Evolutionary conservation across 1,140 invertebrate genomes (phyloP).

Genomic region (Procambarus virginalis): DNA sequence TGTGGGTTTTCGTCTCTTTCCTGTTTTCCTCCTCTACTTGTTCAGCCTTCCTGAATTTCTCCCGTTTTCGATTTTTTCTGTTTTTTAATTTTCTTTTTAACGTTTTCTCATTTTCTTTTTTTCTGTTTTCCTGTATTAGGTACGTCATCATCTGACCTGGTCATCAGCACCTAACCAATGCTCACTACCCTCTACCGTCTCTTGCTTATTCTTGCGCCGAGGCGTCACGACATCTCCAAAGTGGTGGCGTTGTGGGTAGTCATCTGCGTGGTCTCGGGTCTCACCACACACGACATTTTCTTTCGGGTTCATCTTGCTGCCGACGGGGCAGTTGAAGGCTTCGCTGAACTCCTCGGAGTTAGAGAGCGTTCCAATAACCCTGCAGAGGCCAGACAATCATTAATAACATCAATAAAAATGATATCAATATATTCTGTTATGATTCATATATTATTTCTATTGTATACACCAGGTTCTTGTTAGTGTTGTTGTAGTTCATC

Average conservation of each 20-base stretch:
- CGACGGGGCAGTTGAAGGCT: constrained; percentile 76
- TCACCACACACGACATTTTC: constrained; percentile 72
- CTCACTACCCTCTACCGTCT: no score
- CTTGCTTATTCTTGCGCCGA: no score
- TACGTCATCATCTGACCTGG: no score
- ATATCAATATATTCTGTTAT: no score
- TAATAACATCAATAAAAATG: not conserved
- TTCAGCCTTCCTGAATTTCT: not conserved
- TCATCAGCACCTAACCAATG: no score
- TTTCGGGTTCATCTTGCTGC: constrained; percentile 71
- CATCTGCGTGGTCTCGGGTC: not conserved
- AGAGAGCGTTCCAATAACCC: constrained; percentile 77
- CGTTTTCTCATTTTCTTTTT: no score
- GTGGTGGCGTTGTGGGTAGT: no score
- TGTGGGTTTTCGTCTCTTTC: not conserved
- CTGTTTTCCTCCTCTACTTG: not conserved
- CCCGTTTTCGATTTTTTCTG: not conserved
- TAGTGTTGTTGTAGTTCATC: no score
- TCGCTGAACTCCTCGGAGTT: constrained; percentile 77
- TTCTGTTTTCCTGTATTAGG: no score
- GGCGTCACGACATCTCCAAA: no score
- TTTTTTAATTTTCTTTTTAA: not conserved
- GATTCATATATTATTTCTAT: no score
- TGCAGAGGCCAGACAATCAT: constrained; percentile 9
- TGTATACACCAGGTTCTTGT: no score